Base-by-base conservation (phyloP, 2,113 vertebrate species). In the Cryptotis parvus region DNA sequence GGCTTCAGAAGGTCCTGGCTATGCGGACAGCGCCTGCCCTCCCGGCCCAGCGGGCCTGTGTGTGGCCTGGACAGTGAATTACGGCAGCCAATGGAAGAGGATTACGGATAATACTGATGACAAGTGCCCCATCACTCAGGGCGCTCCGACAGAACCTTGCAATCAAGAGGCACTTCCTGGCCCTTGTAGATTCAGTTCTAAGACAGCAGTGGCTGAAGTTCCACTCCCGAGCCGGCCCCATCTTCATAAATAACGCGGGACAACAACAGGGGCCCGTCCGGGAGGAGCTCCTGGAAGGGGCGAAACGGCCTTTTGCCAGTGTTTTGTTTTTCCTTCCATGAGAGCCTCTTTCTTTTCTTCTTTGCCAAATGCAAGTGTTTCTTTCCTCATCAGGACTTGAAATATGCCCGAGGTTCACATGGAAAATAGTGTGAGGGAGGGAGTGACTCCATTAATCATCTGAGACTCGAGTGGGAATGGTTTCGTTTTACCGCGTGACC, bases 71-170 rank as follows among this genome's bases (percentile, higher is more conserved):
- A 93, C 95, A 91, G n/a, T 94, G 96, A 98, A 81, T 96, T 96
- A 97, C 80, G 75, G 80, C 41, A 66, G 95, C 92, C 41, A 79
- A 26, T 95, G 93, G 94, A 93, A 96, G 92, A 27, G 65, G 74
- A 83, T 97, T 97, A 95, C 93, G 95, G 96, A 95, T 97, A 94
- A 96, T 52, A 78, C n/a, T 87, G 95, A 94, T 41, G 89, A 92
- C 97, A 97, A 97, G 74, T 94, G 73, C 91, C 0, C 95, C 49
- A 95, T 98, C 96, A 83, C 37, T 98, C 97, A 97, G 83, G 20
- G 83, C 39, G 78, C 69, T 96, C 94, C 96, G 96, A 97, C 93
- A 97, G 85, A 75, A 81, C 10, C 43, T 96, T 96, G 90, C 93
- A 94, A 96, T 96, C 94, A 95, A 95, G 95, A 95, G 79, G 86